phyloP scores from a whole-genome alignment of 2,113 vertebrate species.

The Pelodiscus sinensis region DNA sequence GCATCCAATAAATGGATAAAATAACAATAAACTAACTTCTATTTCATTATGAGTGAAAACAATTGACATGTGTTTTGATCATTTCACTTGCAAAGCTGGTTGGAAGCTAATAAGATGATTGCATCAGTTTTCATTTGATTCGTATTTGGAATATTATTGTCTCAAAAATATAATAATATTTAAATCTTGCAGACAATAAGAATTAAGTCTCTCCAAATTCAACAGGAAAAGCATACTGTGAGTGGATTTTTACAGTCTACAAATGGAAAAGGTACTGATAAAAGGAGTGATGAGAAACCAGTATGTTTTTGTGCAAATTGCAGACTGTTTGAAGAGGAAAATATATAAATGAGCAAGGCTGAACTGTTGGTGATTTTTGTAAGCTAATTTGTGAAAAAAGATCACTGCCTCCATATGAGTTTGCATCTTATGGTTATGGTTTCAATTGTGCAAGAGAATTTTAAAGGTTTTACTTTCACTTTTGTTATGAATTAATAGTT shows the following conservation, averaged over 20 bases:
- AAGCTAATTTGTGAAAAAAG: background rate
- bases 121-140: conserved; percentile 39
- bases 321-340: background rate
- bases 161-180: too few relatives aligned
- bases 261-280: background rate
- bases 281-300: background rate
- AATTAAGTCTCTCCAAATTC: background rate
- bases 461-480: background rate
- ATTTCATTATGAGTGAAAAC: background rate
- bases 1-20: background rate
- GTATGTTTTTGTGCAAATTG: background rate
- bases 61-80: background rate
- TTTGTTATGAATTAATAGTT: background rate
- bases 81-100: background rate
- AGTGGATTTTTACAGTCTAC: background rate
- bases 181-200: background rate
- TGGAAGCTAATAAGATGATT: conserved; percentile 25
- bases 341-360: background rate
- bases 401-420: background rate
- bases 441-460: background rate
- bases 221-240: background rate
- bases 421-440: background rate
- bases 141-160: conserved; percentile 46
- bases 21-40: background rate
- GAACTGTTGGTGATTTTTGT: background rate